Evolutionary conservation across 2,797 vertebrate genomes (phyloP), one percentile per base, ranked within the genome.

Genomic region (Sebastes baramenuke): DNA sequence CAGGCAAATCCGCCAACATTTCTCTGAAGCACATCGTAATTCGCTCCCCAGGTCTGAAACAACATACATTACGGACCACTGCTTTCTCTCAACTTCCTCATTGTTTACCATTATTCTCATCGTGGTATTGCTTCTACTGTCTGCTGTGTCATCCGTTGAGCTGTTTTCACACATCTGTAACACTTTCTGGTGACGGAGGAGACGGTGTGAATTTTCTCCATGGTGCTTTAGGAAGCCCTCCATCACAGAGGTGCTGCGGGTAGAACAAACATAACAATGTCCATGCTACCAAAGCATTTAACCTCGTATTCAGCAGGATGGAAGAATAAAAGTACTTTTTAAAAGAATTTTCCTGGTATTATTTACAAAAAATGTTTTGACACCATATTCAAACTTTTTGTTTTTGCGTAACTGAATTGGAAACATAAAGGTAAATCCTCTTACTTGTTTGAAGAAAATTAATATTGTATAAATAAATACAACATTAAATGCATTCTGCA

Each of bases 71-170:
- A 74, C 30, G 11, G 38, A 49, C 3, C 14, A 0, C 87, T 88
- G 82, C 62, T 69, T 79, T 83, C 58, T 52, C 80, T 93, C 85
- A 76, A 11, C 72, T 24, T 76, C 16, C 20, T 82, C 56, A 29
- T 16, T 81, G 85, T 90, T 90, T 85, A 87, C 72, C 71, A 83
- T 85, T 30, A 30, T 66, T 80, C 60, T 85, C 46, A n/a, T 14
- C 9, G 46, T 81, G 52, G 67, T 56, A 59, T 18, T 72, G 73
- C 52, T 55, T 67, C 12, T 27, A 13, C 58, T 58, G 55, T 86
- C 83, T 64, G 46, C 67, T 27, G 69, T 74, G 79, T 81, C 59
- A 29, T 82, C 29, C 74, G 59, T 61, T 36, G 22, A 16, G 16
- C 9, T 29, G 77, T 72, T 73, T 74, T 55, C 49, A 83, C 71